phyloP scores from a whole-genome alignment of 2,888 invertebrate species.

The Athalia circularis region DNA sequence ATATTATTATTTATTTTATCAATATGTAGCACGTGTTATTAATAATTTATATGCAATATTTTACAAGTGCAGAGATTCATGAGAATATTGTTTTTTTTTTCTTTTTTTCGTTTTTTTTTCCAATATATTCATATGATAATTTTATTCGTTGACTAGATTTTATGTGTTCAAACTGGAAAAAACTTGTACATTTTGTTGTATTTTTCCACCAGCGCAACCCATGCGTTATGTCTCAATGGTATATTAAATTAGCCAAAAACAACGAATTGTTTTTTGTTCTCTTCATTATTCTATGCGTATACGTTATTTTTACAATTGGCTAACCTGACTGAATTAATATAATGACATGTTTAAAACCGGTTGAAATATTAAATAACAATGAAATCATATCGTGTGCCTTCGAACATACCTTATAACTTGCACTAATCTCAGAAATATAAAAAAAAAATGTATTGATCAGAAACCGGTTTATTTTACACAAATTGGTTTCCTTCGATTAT shows the following conservation, averaged over 20 bases:
- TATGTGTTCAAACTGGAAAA: slow-evolving; percentile 26
- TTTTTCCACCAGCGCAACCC: slow-evolving; percentile 10
- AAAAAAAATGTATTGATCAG: neutral
- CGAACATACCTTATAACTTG: slow-evolving; percentile 10
- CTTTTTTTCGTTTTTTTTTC: slow-evolving; percentile 7
- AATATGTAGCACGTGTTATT: slow-evolving; percentile 40
- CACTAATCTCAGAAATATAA: neutral
- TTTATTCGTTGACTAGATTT: slow-evolving; percentile 41
- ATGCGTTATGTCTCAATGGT: slow-evolving; percentile 2
- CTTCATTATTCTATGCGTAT: slow-evolving; percentile 13
- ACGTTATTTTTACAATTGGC: slow-evolving; percentile 13
- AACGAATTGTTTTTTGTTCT: neutral
- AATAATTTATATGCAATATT: slow-evolving; percentile 50
- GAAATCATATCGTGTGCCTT: slow-evolving; percentile 9
- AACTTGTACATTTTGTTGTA: slow-evolving; percentile 24
- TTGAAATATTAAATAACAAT: slow-evolving; percentile 20
- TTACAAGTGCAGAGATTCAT: slow-evolving; percentile 53
- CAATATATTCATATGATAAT: slow-evolving; percentile 35
- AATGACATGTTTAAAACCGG: neutral
- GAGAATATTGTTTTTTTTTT: slow-evolving; percentile 20
- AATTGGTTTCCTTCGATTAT: slow-evolving; percentile 1
- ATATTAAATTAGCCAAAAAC: slow-evolving; percentile 17
- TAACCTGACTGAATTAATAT: neutral
- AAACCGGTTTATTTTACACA: neutral
- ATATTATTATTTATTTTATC: slow-evolving; percentile 31